Base-by-base conservation (phyloP, 2,888 invertebrate genomes). In the Latheticus oryzae region DNA sequence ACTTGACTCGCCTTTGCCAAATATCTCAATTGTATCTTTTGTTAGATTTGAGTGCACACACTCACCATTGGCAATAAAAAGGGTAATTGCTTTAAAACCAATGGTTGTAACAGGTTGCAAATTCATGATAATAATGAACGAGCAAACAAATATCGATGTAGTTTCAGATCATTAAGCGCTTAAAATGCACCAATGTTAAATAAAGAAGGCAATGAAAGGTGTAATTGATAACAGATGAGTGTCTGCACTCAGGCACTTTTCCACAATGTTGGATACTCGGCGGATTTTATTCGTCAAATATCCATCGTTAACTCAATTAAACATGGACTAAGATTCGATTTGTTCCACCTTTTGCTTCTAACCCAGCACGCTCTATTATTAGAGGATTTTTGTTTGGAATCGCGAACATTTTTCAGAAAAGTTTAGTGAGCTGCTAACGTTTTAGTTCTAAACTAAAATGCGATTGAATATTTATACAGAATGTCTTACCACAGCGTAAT, bases 171-270 rank as follows among this genome's bases (percentile, higher is more conserved):
- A 76, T 76, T 76, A 74, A 72, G 68, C 75, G 70, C 73, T 73
- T 68, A 72, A 75, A 75, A 76, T 75, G 73, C 72, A 69, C 64
- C 65, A 68, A 66, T 69, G 72, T 73, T 73, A 75, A 75, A 76
- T 76, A 76, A 76, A 76, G 73, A 75, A 75, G 72, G 72, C 74
- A 76, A 75, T 75, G 76, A 75, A 76, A 73, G 73, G 75, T 76
- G 74, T 76, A 76, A 76, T 76, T 76, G 75, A 76, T 76, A 76
- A 76, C 74, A 74, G 74, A 76, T 76, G 75, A 75, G 69, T 70
- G 67, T 69, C 60, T 65, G 54, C 45, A 45, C 21, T 52, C 51
- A 32, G 32, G 23, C 43, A 42, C 15, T 42, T 48, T 63, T 58
- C 57, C 51, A 35, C 47, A 24, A 45, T 50, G 33, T 58, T 61